Percentiles rank a stretch among this genome's conserved stretches.
Conservation (phyloP, 2,888 invertebrate genomes). For the Drosophila dives region DNA sequence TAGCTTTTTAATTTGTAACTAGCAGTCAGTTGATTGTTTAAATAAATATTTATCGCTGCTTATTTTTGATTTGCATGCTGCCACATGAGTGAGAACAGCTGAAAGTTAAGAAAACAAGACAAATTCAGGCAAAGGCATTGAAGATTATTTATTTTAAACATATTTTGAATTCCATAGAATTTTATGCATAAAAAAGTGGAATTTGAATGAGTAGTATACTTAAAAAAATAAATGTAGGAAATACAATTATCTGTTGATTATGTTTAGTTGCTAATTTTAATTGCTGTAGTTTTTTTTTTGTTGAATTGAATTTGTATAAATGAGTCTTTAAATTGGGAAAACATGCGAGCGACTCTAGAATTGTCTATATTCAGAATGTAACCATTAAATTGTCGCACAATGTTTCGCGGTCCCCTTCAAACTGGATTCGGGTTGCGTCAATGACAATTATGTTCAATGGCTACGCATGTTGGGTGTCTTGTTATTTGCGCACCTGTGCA, state of each 20-base stretch:
- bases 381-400: constrained; percentile 17
- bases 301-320: not conserved
- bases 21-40: constrained; percentile 2
- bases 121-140: not conserved
- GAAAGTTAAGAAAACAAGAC: not conserved
- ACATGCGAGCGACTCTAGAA: not conserved
- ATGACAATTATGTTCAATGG: constrained; percentile 30
- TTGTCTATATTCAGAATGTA: constrained; percentile 10
- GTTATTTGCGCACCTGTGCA: constrained; percentile 54
- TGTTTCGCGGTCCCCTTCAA: not conserved
- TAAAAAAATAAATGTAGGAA: not conserved
- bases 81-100: constrained; percentile 6
- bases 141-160: not conserved
- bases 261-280: not conserved
- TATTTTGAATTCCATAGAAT: not conserved
- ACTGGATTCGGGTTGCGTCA: constrained; percentile 30
- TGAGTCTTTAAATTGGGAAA: not conserved
- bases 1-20: constrained; percentile 19
- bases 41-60: constrained; percentile 15
- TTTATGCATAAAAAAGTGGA: not conserved
- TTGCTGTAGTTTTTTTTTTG: not conserved
- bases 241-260: not conserved
- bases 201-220: too few relatives aligned
- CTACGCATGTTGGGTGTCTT: constrained; percentile 39
- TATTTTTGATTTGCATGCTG: not conserved